Conservation (phyloP, 2,888 invertebrate species). For the Polylopha cassiicola region DNA sequence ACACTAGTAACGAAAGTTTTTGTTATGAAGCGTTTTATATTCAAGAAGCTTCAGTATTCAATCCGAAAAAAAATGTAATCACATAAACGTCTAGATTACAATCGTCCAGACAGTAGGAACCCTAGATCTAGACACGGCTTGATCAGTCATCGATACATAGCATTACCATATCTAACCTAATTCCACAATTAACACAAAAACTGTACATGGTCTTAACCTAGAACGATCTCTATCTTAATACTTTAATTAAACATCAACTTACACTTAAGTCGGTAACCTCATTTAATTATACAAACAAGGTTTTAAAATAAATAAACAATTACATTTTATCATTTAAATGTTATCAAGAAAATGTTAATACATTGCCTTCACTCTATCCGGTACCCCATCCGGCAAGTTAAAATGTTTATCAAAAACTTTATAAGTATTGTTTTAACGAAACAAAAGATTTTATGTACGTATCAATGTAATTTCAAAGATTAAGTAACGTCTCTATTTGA, state of each 20-base stretch:
- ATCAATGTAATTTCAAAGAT: slow-evolving; percentile 10
- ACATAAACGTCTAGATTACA: too few species aligned
- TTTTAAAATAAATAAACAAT: slow-evolving; percentile 25
- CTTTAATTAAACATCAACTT: slow-evolving; percentile 52
- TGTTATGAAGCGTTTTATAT: too few species aligned
- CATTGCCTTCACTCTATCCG: slow-evolving; percentile 39
- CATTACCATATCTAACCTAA: slow-evolving; percentile 25
- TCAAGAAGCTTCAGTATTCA: too few species aligned
- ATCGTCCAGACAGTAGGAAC: too few species aligned
- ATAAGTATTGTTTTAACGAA: slow-evolving; percentile 29
- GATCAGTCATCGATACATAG: slow-evolving; percentile 33
- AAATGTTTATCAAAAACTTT: slow-evolving; percentile 32
- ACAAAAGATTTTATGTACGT: slow-evolving; percentile 28
- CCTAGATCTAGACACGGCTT: too few species aligned
- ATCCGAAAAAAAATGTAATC: too few species aligned
- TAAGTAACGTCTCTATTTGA: too few species aligned
- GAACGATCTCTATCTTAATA: slow-evolving; percentile 57
- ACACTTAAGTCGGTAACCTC: slow-evolving; percentile 44
- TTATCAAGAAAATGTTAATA: slow-evolving; percentile 22
- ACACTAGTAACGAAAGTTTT: too few species aligned
- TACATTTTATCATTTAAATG: slow-evolving; percentile 17
- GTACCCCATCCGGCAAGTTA: slow-evolving; percentile 34
- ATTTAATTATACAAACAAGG: slow-evolving; percentile 47
- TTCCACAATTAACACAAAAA: slow-evolving; percentile 36
- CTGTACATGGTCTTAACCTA: slow-evolving; percentile 62